Evolutionary conservation across 2,113 vertebrate genomes (phyloP), one percentile per base, ranked within the genome.

Genomic region (Nothoprocta perdicaria): DNA sequence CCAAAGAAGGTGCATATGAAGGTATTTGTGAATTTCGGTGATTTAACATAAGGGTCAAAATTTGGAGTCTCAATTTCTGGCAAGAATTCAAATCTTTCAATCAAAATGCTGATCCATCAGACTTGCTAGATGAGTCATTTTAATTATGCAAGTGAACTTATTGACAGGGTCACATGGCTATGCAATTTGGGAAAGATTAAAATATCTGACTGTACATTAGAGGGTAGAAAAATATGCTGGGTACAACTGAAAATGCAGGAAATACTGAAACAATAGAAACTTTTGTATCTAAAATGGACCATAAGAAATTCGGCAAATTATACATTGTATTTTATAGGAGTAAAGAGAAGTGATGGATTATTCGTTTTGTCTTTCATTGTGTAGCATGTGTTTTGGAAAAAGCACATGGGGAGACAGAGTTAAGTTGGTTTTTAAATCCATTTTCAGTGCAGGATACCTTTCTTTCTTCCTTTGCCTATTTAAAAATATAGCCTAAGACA

Each of bases 111-210:
- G 88, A 90, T 83, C 10, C 72, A 53, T 72, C 76, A 81, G 69
- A 86, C 18, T 65, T 24, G 9, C 86, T 24, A 24, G 43, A 33
- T 79, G 81, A 73, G 45, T 89, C 86, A 90, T 33, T 43, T n/a
- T 88, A 86, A 83, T 94, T 76, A 92, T 29, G 29, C 53, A 86
- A 69, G 71, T 79, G 88, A 91, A 78, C 77, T 88, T 86, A 71
- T 31, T 38, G 61, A 23, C 27, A n/a, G 31, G 71, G 80, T 85
- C 82, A 80, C 91, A 35, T 62, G 74, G 91, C 60, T 82, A 3
- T 45, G 81, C 3, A 14, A 76, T 90, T 75, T 94, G 57, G 66
- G 68, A 53, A 76, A 93, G 92, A 93, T 81, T 90, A 84, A 61
- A 84, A 89, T 50, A 80, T 83, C 68, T 86, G 53, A n/a, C 73